Base-by-base conservation (phyloP, 2,113 vertebrate species). In the Phodopus roborovskii region DNA sequence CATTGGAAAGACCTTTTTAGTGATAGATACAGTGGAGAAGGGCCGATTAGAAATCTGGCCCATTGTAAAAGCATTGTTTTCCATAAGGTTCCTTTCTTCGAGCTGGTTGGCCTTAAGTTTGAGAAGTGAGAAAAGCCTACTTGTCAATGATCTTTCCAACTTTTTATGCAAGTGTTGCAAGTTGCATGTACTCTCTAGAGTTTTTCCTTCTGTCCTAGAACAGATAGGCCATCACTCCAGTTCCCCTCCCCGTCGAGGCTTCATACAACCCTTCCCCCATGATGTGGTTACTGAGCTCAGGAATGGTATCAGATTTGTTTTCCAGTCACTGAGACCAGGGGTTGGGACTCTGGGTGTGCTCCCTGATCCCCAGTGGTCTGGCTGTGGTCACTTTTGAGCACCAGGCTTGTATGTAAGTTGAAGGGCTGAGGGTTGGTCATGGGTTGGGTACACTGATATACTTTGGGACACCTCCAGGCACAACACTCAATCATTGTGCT, bases 41-140 rank as follows among this genome's bases (percentile, higher is more conserved):
- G 75, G 56, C 84, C 22, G 53, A 39, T 93, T 83, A 64, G 93
- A 93, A 96, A 87, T 91, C 70, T 79, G 86, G n/a, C 93, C 96
- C 87, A 28, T 91, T 92, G 58, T 90, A 84, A 92, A 71, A 50
- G 81, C 48, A 64, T 58, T 48, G 56, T 28, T 90, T 90, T 88
- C 53, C n/a, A 66, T 26, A 58, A 1, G 42, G 3, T 92, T 78
- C 48, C 70, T 79, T 91, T 94, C 81, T 74, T 48, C n/a, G 33
- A 66, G 70, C 88, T 75, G 53, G 56, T 82, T 89, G 86, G 92
- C 78, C 79, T 89, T 87, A 75, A 92, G 48, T 81, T 64, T 75
- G 90, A 84, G 33, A 78, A 36, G 36, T 88, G 78, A 95, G 73
- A 91, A 94, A 94, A 97, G 92, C 53, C 16, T 87, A 74, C 22